A percentile compares a stretch with the other conserved stretches of the same genome.
phyloP scores from a whole-genome alignment of 2,113 vertebrate species.

The Callochromis pleurospilus region DNA sequence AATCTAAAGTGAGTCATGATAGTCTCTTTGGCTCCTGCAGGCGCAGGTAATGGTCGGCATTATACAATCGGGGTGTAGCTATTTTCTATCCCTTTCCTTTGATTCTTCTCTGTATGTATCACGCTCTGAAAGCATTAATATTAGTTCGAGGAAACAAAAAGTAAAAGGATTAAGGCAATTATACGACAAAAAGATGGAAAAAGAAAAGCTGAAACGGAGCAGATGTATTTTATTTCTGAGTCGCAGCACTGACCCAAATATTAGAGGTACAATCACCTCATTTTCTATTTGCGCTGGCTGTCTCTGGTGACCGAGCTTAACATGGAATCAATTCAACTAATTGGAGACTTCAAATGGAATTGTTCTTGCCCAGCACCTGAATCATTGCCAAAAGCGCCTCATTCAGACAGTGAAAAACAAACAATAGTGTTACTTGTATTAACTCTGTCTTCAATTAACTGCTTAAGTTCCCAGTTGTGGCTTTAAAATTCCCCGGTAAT shows the following conservation, averaged over 20 bases:
- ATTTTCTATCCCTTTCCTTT: not conserved
- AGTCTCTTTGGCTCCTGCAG: conserved; percentile 9
- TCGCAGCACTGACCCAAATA: conserved; percentile 18
- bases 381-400: not conserved
- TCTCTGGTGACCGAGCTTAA: conserved; percentile 16
- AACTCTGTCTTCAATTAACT: not conserved
- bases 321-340: conserved; percentile 24
- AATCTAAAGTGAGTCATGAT: conserved; percentile 50
- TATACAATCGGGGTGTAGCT: not conserved
- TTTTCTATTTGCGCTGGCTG: not conserved
- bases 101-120: not conserved
- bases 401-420: conserved; percentile 12
- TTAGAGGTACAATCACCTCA: not conserved
- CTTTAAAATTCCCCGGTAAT: not conserved
- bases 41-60: conserved; percentile 24
- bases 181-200: not conserved
- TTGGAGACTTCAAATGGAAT: conserved; percentile 27
- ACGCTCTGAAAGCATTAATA: not conserved
- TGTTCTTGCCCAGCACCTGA: not conserved
- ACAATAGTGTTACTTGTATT: not conserved
- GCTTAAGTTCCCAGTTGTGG: not conserved
- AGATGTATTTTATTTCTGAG: not conserved
- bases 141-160: not conserved
- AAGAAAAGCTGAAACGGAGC: not conserved
- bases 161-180: not conserved